Evolutionary conservation across 2,888 invertebrate species (phyloP).

Genomic region (Philopedon plagiatum): DNA sequence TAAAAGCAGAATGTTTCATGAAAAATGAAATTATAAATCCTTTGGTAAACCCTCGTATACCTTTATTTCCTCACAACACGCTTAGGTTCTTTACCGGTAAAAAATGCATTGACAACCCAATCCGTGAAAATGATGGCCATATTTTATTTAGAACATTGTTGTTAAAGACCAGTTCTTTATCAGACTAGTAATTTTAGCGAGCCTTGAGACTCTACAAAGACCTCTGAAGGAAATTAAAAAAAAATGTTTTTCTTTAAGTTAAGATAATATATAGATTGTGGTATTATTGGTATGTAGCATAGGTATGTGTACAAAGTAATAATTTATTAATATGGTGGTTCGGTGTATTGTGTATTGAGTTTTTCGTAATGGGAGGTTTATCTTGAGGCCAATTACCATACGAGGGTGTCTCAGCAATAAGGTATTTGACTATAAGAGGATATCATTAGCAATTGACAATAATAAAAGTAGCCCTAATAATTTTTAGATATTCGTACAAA

Average conservation of each 20-base stretch:
- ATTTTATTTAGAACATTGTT: constrained; percentile 12
- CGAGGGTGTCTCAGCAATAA: background rate
- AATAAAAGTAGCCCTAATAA: too few species aligned
- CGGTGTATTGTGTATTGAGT: constrained; percentile 23
- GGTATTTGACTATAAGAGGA: too few species aligned
- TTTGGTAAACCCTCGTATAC: background rate
- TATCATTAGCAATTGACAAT: too few species aligned
- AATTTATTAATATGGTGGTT: constrained; percentile 37
- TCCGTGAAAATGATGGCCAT: background rate
- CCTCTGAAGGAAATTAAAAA: constrained; percentile 1
- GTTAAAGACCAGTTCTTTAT: constrained; percentile 8
- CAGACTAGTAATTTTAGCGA: constrained; percentile 15
- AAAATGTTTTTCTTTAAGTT: constrained; percentile 16
- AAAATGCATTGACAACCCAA: background rate
- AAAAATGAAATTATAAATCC: too few species aligned
- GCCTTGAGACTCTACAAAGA: constrained; percentile 20
- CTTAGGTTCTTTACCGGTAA: background rate
- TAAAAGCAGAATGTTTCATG: too few species aligned
- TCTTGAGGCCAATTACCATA: constrained; percentile 22
- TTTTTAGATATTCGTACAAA: too few species aligned
- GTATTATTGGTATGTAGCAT: constrained; percentile 29
- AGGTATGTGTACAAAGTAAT: constrained; percentile 35
- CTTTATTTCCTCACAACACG: background rate
- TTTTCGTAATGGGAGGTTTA: constrained; percentile 39
- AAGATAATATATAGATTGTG: constrained; percentile 34